Evolutionary conservation across 2,113 vertebrate species (phyloP), one percentile per base, ranked within the genome.

Genomic region (Brienomyrus brachyistius): DNA sequence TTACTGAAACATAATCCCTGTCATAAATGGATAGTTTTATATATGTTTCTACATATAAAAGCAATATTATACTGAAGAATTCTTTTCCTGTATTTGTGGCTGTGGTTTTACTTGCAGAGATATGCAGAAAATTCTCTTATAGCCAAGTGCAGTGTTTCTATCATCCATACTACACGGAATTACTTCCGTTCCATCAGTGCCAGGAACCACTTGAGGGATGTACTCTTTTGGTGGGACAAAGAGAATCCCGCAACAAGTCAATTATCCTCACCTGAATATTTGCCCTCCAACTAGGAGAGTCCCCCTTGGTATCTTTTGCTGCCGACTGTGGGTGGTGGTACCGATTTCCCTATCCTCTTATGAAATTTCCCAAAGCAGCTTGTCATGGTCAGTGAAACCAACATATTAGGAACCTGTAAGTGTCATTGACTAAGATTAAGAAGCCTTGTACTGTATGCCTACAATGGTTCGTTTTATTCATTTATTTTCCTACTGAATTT

Each of bases 21-120:
- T 84, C 43, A 84, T 84, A 45, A 82, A 82, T 82, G 77, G 77
- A 82, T 82, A 84, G 82, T 23, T 84, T 84, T 84, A 84, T 84
- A 84, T 84, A 84, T n/a, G 77, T 45, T 19, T 45, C 77, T 8
- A 47, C 13, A 43, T 15, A 21, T 82, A 82, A 47, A 82, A 82
- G 19, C 77, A 82, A 43, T 43, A 82, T 82, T 47, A 82, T 47
- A 82, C 15, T 82, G 77, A 82, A 21, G 5, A 17, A 82, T 40
- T 82, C 2, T 82, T 40, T 35, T 47, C 19, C 77, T 82, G 40
- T 17, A 82, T 82, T 82, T 82, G 1, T 43, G 43, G 45, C 45
- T 45, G 35, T 82, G 15, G 77, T 82, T 47, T 47, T 82, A 82
- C 43, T 5, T 82, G 43, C 35, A 23, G 13, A 35, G 77, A 82